These are phyloP conservation scores for Caenorhabditis tropicalis DNA, from an alignment of 1,140 invertebrate genomes.

Conservation along the genomic window DNA sequence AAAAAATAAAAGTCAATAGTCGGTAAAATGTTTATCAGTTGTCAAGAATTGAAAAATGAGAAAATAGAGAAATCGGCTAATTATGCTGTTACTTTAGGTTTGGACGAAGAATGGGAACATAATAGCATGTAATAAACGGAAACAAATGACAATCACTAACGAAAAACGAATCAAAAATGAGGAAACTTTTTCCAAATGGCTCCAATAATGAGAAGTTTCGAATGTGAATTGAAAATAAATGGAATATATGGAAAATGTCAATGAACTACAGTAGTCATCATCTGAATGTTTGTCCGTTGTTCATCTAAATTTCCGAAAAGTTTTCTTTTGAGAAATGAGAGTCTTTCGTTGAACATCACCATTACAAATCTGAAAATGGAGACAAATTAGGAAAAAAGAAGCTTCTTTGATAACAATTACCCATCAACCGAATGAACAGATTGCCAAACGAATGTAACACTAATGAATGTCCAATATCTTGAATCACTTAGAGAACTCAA, in stretches of 20 bases:
- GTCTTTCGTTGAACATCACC: neutral
- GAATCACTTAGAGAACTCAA: neutral
- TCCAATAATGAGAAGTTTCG: neutral
- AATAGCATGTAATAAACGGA: too few relatives aligned
- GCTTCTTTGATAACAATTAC: neutral
- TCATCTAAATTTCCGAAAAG: neutral
- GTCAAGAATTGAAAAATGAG: too few relatives aligned
- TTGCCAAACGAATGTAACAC: neutral
- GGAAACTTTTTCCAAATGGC: too few relatives aligned
- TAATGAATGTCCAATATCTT: constrained; percentile 19
- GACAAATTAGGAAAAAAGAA: too few relatives aligned
- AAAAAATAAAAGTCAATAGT: too few relatives aligned
- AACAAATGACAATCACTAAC: too few relatives aligned
- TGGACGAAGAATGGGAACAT: too few relatives aligned
- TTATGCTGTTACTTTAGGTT: too few relatives aligned
- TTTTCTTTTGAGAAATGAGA: neutral
- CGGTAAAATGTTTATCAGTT: too few relatives aligned
- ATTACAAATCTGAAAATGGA: neutral
- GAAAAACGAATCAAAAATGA: too few relatives aligned
- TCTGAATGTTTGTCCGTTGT: neutral
- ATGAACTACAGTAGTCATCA: neutral
- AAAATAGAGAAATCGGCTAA: too few relatives aligned
- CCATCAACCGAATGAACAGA: neutral
- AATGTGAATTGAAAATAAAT: neutral
- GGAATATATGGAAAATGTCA: too few relatives aligned